Base-by-base conservation (phyloP, 2,113 vertebrate genomes). In the Tyrannus savana region DNA sequence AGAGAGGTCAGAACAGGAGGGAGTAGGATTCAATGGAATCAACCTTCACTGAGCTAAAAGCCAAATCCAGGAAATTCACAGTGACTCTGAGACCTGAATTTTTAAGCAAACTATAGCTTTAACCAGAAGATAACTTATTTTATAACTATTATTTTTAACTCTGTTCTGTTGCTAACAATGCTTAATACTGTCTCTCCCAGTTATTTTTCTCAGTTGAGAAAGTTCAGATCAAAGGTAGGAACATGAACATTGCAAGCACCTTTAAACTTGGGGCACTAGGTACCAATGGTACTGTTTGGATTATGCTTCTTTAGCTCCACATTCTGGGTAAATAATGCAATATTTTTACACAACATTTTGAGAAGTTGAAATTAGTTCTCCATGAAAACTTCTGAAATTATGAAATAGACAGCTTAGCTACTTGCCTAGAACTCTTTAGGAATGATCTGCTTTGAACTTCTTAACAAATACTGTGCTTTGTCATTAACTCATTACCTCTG, bases 261-360 rank as follows among this genome's bases (percentile, higher is more conserved):
- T 37, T 31, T 59, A 22, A 83, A 37, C n/a, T 47, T 0, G 0
- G 35, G 50, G 24, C 5, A 30, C 10, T 2, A 52, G 42, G 25
- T 64, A 52, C 59, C 33, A 74, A 7, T 2, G 16, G 37, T 8
- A 14, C 24, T 41, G 42, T 25, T 60, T 39, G 41, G 56, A 74
- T 72, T 60, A 31, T 8, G 42, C 69, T 94, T 47, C 90, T 89
- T 92, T 60, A 81, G 83, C 79, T 95, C 76, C 86, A 68, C 93
- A 79, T 92, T 94, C 87, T 90, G 92, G 85, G 88, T 64, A 93
- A 89, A 22, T 52, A 53, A 59, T 19, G 85, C 18, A 82, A 42
- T 69, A 95, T 93, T 88, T 88, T 90, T 53, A 78, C 9, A 49
- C 12, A 23, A 16, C 8, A 6, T 55, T 81, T 60, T 37, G 30